Evolutionary conservation across 2,113 vertebrate species (phyloP), one percentile per base, ranked within the genome.

Genomic region (Odocoileus hemionus): DNA sequence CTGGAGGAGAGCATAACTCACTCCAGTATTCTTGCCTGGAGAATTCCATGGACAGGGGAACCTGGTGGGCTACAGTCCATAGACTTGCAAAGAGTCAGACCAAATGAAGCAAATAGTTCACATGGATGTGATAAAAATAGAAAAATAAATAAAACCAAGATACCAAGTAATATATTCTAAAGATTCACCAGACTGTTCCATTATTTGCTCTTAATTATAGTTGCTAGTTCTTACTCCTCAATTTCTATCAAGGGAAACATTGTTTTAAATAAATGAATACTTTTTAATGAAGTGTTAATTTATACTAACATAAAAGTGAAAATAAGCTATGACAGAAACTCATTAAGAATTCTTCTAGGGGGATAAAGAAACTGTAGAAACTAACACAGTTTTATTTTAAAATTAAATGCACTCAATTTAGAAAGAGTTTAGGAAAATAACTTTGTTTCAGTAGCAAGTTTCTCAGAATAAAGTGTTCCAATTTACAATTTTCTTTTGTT

Each of bases 281-380:
- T 74, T 93, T 97, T 85, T 96, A 94, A 97, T 89, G 47, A 92
- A 95, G 58, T 96, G 89, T 91, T 95, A 97, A 97, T 98, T 97
- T 97, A 97, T 95, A 97, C 52, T 83, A 91, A 92, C 13, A 89
- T 79, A 61, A 82, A 95, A 95, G 95, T 89, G 84, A 97, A 96
- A 98, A 98, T 95, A 94, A 96, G 39, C 78, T 89, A 39, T 89
- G 86, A 80, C 67, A 97, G 96, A 91, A 96, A 84, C 60, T 95
- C 76, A 95, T 86, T 96, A 97, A 74, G 19, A 16, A 89, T 91
- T 96, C 88, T 94, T 96, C 82, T 36, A 74, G 13, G 13, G 55
- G 11, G 16, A 86, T 67, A 93, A 91, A 94, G 64, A 94, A 86
- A 78, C n/a, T 76, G 16, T 30, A 86, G 55, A 94, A 96, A 88